Evolutionary conservation across 2,113 vertebrate genomes (phyloP).

Genomic region (Poeciliopsis occidentalis): DNA sequence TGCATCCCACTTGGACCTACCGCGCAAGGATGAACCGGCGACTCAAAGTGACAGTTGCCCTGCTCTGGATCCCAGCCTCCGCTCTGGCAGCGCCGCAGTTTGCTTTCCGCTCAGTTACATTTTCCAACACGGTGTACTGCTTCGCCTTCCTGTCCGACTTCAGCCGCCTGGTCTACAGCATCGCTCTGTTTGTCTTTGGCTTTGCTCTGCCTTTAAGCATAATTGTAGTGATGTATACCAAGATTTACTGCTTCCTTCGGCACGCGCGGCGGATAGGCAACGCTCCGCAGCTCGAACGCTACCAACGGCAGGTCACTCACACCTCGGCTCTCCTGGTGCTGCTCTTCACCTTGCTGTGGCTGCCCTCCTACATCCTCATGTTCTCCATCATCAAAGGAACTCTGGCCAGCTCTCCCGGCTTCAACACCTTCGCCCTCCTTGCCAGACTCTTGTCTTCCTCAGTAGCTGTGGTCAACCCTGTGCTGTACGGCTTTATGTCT

Average conservation of each 20-base stretch:
- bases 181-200: conserved; percentile 75
- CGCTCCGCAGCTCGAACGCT: conserved; percentile 73
- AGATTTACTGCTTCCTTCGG: conserved; percentile 78
- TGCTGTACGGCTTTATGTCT: conserved; percentile 79
- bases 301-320: conserved; percentile 80
- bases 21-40: conserved; percentile 56
- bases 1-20: conserved; percentile 74
- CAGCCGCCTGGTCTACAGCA: conserved; percentile 78
- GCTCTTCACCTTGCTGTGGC: conserved; percentile 81
- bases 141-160: conserved; percentile 78
- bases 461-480: conserved; percentile 76
- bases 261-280: conserved; percentile 46
- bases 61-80: conserved; percentile 74
- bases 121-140: conserved; percentile 62
- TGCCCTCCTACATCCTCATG: conserved; percentile 81
- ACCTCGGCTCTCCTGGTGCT: conserved; percentile 79
- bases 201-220: conserved; percentile 77
- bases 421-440: conserved; percentile 56
- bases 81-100: conserved; percentile 80
- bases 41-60: conserved; percentile 51
- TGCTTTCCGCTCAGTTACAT: conserved; percentile 66
- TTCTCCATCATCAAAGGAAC: conserved; percentile 68
- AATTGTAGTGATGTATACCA: conserved; percentile 78
- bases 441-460: conserved; percentile 76
- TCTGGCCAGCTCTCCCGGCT: conserved; percentile 1